Evolutionary conservation across 2,888 invertebrate species (phyloP), one percentile per base, ranked within the genome.

Genomic region (Oligia latruncula): DNA sequence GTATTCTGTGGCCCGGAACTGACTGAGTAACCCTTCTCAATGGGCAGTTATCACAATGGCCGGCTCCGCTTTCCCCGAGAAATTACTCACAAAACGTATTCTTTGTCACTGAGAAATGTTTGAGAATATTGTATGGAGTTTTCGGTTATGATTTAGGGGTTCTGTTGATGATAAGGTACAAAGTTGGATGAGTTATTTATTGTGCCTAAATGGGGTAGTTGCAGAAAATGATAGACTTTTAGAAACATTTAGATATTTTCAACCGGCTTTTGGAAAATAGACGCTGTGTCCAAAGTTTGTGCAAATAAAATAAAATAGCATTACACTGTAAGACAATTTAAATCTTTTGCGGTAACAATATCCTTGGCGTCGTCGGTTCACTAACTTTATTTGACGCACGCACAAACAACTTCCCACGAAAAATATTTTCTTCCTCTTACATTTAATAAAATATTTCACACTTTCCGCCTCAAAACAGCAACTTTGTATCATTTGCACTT

Each of bases 91-190:
- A 83, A 86, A 86, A 79, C 65, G 75, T 76, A 80, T 77, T 83
- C 78, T 90, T 90, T 87, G 83, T 82, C 85, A 85, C 77, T 85
- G 78, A 87, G 86, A 87, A 88, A 85, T 70, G 66, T 87, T 89
- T 87, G 83, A 83, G 83, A 78, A 85, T 84, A 87, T 87, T 84
- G 85, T 86, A 85, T 79, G 78, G 71, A 78, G 84, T 85, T 84
- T 52, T 71, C 70, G 62, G 83, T 66, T 78, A 74, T 78, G 65
- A 84, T 82, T 78, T 81, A 83, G 23, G 55, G 46, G 66, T 29
- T 66, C 29, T 43, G 62, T 82, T 74, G 40, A 60, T 77, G 81
- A 85, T 71, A 62, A 66, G n/a, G 71, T 43, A 62, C n/a, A 65
- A 82, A 82, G 67, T 84, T 71, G 52, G 62, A 65, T 60, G 71